Evolutionary conservation across 1,140 invertebrate species (phyloP), one percentile per base, ranked within the genome.

Genomic region (Philotrypesis tridentata): DNA sequence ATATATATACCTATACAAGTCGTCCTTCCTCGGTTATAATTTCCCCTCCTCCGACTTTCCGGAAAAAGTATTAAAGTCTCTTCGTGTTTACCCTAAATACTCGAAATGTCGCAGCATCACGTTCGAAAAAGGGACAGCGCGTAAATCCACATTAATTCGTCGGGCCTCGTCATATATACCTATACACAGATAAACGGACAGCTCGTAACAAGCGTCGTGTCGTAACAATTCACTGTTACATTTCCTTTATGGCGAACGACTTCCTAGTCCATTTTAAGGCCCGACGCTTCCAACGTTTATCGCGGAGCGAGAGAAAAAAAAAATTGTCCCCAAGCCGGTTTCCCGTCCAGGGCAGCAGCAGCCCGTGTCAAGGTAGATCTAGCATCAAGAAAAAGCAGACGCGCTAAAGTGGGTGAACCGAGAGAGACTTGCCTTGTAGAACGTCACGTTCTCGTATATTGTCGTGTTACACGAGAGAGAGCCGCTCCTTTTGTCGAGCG

Each of bases 381-480:
- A 55, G 21, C 21, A 55, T 7, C 23, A 17, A 65, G 61, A 65
- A 70, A n/a, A 70, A 70, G 67, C 67, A 70, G 67, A 25, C 67
- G 29, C 61, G 27, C 29, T 33, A 70, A 70, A 70, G 27, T 70
- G 67, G 67, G 67, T 37, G 67, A 70, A 70, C 67, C n/a, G n/a
- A n/a, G n/a, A n/a, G 67, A 33, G 67, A 25, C 33, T 14, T 70
- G 4, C 29, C 17, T 31, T 21, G 17, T 29, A 21, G 67, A 70
- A 33, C 17, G 67, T 70, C 67, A 33, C 27, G 27, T 65, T 27
- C 23, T 17, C 61, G 27, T 17, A 65, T 65, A 65, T 65, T 63
- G 61, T 63, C 61, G 23, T 27, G 61, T 63, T 63, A 27, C 23
- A n/a, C n/a, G n/a, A n/a, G n/a, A n/a, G n/a, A n/a, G n/a, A n/a